Conservation (phyloP, 2,888 invertebrate species). For the Xiphydria camelus region DNA sequence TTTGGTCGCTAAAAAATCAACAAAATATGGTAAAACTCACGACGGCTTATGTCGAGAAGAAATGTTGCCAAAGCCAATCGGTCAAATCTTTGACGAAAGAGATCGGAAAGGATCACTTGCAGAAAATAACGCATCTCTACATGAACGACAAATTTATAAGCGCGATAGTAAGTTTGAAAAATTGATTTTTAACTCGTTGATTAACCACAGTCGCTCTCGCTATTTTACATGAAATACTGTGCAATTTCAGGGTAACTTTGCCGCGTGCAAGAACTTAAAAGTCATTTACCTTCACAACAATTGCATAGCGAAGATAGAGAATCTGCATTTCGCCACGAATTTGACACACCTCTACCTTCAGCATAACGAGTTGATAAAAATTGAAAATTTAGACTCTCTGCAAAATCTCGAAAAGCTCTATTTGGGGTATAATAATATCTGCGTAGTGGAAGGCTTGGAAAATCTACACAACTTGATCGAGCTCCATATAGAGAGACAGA, state of each 20-base stretch:
- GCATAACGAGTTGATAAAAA: constrained; percentile 74
- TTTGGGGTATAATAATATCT: constrained; percentile 70
- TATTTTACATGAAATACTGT: constrained; percentile 8
- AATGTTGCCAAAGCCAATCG: constrained; percentile 37
- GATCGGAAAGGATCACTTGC: constrained; percentile 36
- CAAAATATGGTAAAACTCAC: constrained; percentile 46
- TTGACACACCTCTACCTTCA: constrained; percentile 74
- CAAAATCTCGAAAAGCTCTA: constrained; percentile 77
- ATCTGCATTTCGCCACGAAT: constrained; percentile 67
- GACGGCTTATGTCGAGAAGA: constrained; percentile 38
- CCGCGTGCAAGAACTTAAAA: constrained; percentile 59
- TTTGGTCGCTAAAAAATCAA: background rate
- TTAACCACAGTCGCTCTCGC: constrained; percentile 1
- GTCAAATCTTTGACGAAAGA: constrained; percentile 40
- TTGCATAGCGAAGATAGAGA: constrained; percentile 73
- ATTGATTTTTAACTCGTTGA: constrained; percentile 1
- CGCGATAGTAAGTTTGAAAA: constrained; percentile 61
- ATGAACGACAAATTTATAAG: constrained; percentile 64
- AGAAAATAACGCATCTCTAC: constrained; percentile 59
- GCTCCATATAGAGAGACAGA: constrained; percentile 71
- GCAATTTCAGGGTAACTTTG: constrained; percentile 50
- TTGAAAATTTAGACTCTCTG: constrained; percentile 68
- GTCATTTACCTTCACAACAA: constrained; percentile 82
- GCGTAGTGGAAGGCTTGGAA: constrained; percentile 72
- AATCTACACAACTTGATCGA: constrained; percentile 65